Percentiles rank a stretch among this genome's conserved stretches.
phyloP scores from a whole-genome alignment of 2,888 invertebrate genomes.

The Calameuta idolon region DNA sequence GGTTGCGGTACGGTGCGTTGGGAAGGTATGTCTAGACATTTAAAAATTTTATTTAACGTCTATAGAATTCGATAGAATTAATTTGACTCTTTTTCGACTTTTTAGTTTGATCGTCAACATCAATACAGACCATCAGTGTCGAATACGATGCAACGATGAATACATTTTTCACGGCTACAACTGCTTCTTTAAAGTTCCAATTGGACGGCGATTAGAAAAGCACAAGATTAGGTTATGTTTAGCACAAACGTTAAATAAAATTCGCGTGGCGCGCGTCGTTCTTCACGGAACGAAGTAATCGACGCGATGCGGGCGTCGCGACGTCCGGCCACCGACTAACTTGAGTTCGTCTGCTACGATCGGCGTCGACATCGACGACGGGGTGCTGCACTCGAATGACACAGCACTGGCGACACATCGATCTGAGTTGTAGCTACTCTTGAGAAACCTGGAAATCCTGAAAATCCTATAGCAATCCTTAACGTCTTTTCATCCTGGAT shows the following conservation, averaged over 20 bases:
- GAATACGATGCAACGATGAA: slow-evolving; percentile 27
- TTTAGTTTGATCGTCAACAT: background rate
- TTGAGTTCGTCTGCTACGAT: background rate
- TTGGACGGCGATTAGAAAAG: background rate
- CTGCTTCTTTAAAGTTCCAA: background rate
- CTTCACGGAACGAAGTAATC: background rate
- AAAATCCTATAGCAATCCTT: background rate
- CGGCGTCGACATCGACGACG: background rate
- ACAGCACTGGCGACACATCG: background rate
- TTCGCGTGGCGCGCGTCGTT: slow-evolving; percentile 6
- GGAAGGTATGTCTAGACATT: background rate
- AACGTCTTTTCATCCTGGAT: background rate
- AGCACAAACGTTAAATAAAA: background rate
- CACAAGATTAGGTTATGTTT: background rate
- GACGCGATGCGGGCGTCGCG: slow-evolving; percentile 48
- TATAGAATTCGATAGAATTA: background rate
- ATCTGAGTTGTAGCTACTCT: background rate
- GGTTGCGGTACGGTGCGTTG: background rate
- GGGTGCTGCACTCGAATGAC: background rate
- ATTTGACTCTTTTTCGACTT: background rate
- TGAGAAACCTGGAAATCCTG: background rate
- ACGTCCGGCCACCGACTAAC: slow-evolving; percentile 57
- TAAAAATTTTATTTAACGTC: background rate
- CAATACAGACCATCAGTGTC: slow-evolving; percentile 47
- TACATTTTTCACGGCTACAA: background rate